Conservation (phyloP, 2,888 invertebrate species). For the Aelia acuminata region DNA sequence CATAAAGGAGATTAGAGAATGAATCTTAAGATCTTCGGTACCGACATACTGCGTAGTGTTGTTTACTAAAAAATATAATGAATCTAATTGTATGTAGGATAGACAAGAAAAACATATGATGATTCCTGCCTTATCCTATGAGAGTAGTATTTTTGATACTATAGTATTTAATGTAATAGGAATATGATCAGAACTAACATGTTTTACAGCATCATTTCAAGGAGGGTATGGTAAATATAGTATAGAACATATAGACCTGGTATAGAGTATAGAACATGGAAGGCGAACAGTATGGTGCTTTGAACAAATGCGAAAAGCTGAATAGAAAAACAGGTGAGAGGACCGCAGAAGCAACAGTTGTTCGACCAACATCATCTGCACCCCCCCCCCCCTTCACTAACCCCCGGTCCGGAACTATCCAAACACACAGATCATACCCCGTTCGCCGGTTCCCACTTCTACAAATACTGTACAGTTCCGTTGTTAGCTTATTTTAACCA, state of each 20-base stretch:
- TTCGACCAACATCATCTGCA: slow-evolving; percentile 32
- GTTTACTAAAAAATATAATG: too few species aligned
- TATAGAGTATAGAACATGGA: not conserved
- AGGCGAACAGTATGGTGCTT: not conserved
- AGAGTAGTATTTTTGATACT: too few species aligned
- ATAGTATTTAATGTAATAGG: not conserved
- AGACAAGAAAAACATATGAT: too few species aligned
- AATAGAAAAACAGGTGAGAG: slow-evolving; percentile 47
- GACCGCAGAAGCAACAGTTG: slow-evolving; percentile 36
- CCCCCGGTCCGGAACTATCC: not conserved
- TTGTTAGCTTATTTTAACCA: slow-evolving; percentile 45
- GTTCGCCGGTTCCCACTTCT: not conserved
- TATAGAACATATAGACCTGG: too few species aligned
- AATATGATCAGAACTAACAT: not conserved
- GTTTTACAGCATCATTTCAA: not conserved
- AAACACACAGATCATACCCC: not conserved
- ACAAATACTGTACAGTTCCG: not conserved
- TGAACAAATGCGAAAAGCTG: slow-evolving; percentile 24
- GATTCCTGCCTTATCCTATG: too few species aligned
- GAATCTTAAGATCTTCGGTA: too few species aligned
- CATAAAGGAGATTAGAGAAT: too few species aligned
- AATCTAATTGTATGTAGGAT: too few species aligned
- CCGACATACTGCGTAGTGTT: too few species aligned
- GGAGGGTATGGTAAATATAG: too few species aligned
- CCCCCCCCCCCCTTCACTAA: too few species aligned